Evolutionary conservation across 1,140 invertebrate species (phyloP), one percentile per base, ranked within the genome.

Genomic region (Nephotettix cincticeps): DNA sequence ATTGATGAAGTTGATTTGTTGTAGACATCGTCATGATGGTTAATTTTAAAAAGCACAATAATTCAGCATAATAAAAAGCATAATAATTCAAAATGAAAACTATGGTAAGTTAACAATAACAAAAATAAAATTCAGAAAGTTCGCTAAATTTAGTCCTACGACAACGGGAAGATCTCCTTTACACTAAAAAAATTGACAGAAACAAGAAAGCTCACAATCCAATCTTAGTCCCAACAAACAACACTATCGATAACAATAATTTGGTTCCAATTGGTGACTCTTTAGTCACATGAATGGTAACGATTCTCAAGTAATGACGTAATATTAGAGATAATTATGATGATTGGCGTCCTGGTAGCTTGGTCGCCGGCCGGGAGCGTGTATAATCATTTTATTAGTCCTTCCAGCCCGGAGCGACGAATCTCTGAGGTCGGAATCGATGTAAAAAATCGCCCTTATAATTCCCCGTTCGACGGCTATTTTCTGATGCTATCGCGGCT

Each of bases 391-490:
- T 61, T 61, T 61, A 61, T 61, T 61, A 61, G 56, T 21, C 13
- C 14, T 61, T 23, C 56, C 56, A 4, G 56, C 56, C 27, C 56
- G 21, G 6, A 29, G 56, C 56, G 13, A 6, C 2, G 56, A 61
- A 61, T 61, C 56, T 27, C 14, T 61, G 21, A 27, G 28, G 23
- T 61, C 23, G 56, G 56, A 61, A 61, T 61, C 56, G 56, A 61
- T 61, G 56, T 61, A 61, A 61, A 61, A 61, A 61, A 61, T 61
- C 56, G 56, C 14, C 56, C 56, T 61, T 61, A 61, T 61, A 61
- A 61, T 61, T 61, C 56, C 27, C 27, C 27, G 56, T 14, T 21
- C 56, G 56, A 23, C 56, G 27, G 56, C 56, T 61, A 61, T 61
- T 61, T 61, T 61, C 56, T 61, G 56, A 61, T 61, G 21, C 56